These are phyloP conservation scores for Icerya purchasi DNA, from an alignment of 2,888 invertebrate species.

Conservation along the genomic window DNA sequence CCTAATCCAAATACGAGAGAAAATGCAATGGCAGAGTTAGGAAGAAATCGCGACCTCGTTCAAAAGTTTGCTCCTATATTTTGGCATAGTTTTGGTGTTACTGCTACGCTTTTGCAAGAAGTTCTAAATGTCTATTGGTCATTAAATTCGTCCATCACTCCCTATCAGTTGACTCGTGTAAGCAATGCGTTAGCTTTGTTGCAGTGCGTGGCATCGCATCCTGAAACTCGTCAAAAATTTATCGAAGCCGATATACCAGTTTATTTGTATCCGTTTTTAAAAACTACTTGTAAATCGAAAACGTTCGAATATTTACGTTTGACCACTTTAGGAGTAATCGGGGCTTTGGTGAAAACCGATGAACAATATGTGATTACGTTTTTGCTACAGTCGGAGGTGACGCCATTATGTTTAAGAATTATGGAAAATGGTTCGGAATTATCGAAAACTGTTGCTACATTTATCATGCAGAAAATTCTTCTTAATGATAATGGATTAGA, in stretches of 20 bases:
- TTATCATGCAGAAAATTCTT: constrained; percentile 94
- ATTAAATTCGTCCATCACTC: constrained; percentile 94
- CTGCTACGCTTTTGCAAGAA: constrained; percentile 84
- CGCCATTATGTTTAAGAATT: constrained; percentile 89
- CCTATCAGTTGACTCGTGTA: constrained; percentile 94
- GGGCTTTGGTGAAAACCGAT: constrained; percentile 96
- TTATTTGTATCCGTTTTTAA: constrained; percentile 94
- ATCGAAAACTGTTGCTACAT: constrained; percentile 98
- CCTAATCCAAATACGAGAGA: constrained; percentile 87
- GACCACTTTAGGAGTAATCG: constrained; percentile 95
- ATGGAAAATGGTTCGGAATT: constrained; percentile 99
- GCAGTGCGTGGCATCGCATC: constrained; percentile 99
- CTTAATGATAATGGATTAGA: constrained; percentile 92
- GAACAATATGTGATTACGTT: constrained; percentile 99
- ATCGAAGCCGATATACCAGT: constrained; percentile 90
- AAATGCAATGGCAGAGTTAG: constrained; percentile 86
- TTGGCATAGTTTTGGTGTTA: constrained; percentile 95
- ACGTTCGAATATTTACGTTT: constrained; percentile 95
- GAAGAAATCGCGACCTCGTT: constrained; percentile 70
- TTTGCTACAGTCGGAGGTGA: constrained; percentile 93
- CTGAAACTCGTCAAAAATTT: constrained; percentile 82
- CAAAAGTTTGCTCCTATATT: constrained; percentile 94
- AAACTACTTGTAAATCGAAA: constrained; percentile 94
- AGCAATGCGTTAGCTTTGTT: constrained; percentile 94
- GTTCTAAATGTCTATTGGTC: constrained; percentile 97